phyloP scores from a whole-genome alignment of 2,888 invertebrate genomes.

The Nomada fabriciana region DNA sequence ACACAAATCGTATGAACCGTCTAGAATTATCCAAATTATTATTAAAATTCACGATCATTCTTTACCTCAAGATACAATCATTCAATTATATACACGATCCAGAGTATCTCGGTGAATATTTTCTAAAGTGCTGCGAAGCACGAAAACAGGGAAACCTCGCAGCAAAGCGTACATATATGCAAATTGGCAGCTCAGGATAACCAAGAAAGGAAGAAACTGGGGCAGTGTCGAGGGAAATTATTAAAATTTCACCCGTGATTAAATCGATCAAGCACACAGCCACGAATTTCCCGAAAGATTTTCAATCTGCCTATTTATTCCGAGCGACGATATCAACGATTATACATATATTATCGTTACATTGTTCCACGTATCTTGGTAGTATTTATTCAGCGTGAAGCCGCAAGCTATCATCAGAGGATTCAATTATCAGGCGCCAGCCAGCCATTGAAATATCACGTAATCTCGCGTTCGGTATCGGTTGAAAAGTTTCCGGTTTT shows the following conservation, averaged over 20 bases:
- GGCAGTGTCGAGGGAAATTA: background rate
- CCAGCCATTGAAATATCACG: constrained; percentile 40
- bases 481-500: constrained; percentile 53
- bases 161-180: background rate
- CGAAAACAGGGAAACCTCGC: background rate
- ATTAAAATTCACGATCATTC: constrained; percentile 2
- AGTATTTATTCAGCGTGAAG: constrained; percentile 34
- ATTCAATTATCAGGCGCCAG: constrained; percentile 45
- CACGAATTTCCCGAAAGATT: background rate
- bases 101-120: constrained; percentile 1
- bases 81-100: constrained; percentile 20
- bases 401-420: constrained; percentile 5
- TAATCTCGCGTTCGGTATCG: constrained; percentile 45
- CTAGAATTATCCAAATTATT: constrained; percentile 5
- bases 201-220: constrained; percentile 1
- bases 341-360: constrained; percentile 4
- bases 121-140: constrained; percentile 13
- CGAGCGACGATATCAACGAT: constrained; percentile 3
- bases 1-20: constrained; percentile 2
- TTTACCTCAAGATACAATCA: constrained; percentile 20
- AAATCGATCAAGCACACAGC: no score
- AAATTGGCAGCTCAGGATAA: constrained; percentile 14
- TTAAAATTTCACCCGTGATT: background rate
- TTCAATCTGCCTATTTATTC: background rate
- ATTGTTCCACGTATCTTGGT: constrained; percentile 12